These are phyloP conservation scores for Rhabdomys pumilio DNA, from an alignment of 2,797 vertebrate species.

Conservation along the genomic window DNA sequence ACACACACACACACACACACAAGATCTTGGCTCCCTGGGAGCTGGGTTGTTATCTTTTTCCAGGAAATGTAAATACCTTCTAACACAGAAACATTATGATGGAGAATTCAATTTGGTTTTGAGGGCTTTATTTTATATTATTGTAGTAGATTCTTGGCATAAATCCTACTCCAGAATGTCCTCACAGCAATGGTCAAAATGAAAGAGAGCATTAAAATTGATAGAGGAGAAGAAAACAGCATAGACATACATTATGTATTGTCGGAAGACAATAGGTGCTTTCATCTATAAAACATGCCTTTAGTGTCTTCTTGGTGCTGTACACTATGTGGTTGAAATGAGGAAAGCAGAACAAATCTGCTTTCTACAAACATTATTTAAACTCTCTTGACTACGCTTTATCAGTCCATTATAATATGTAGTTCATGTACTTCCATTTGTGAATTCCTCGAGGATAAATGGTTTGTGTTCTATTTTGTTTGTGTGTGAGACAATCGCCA, in stretches of 20 bases:
- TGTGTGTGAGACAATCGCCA: neutral
- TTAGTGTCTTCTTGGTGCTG: neutral
- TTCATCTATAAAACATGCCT: conserved; percentile 35
- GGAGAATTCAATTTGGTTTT: conserved; percentile 22
- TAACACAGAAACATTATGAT: conserved; percentile 4
- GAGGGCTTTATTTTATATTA: neutral
- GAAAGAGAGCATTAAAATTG: neutral
- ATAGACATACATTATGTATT: neutral
- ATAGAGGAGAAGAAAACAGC: neutral
- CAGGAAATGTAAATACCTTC: neutral
- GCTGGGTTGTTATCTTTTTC: neutral
- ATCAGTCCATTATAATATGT: neutral
- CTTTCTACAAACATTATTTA: conserved; percentile 4
- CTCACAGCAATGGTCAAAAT: neutral
- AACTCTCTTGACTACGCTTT: neutral
- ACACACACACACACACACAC: too few species aligned
- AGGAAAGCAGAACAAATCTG: neutral
- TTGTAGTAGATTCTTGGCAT: neutral
- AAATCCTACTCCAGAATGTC: neutral
- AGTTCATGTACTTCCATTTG: conserved; percentile 8
- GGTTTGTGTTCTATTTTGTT: neutral
- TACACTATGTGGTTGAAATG: neutral
- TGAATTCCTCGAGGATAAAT: neutral
- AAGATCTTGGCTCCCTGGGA: neutral
- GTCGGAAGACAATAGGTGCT: neutral